Evolutionary conservation across 2,113 vertebrate genomes (phyloP).

Genomic region (Progne subis): DNA sequence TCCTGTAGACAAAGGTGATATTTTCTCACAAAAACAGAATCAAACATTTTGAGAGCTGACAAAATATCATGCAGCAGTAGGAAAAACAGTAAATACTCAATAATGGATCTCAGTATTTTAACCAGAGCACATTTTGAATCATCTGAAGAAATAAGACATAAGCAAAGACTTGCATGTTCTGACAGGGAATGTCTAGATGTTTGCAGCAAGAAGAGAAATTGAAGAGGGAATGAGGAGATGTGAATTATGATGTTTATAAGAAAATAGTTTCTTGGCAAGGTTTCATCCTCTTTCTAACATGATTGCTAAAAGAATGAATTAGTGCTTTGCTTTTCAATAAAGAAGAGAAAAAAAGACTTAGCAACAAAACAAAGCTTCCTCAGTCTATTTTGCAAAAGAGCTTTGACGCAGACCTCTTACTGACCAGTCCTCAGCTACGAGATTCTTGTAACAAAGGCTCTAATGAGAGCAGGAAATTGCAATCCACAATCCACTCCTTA

Average conservation of each 20-base stretch:
- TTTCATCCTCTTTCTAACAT: not conserved
- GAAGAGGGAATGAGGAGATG: not conserved
- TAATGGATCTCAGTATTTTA: not conserved
- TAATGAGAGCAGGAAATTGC: slow-evolving; percentile 46
- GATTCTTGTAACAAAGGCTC: slow-evolving; percentile 39
- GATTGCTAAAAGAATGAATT: not conserved
- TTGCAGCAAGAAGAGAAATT: slow-evolving; percentile 2
- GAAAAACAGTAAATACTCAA: slow-evolving; percentile 25
- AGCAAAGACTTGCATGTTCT: not conserved
- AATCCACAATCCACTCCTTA: slow-evolving; percentile 28
- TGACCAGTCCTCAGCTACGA: not conserved
- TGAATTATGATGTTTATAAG: not conserved
- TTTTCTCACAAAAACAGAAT: not conserved
- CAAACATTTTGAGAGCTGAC: not conserved
- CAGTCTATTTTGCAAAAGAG: not conserved
- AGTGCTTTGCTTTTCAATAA: not conserved
- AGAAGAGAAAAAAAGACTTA: not conserved
- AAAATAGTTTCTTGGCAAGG: not conserved
- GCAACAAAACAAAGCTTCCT: not conserved
- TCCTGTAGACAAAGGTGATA: not conserved
- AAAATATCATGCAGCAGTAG: not conserved
- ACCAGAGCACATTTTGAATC: slow-evolving; percentile 4
- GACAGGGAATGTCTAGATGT: not conserved
- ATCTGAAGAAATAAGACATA: not conserved
- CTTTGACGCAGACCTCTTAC: not conserved